These are phyloP conservation scores for Heliconius sara DNA, from an alignment of 2,888 invertebrate genomes.

Conservation along the genomic window DNA sequence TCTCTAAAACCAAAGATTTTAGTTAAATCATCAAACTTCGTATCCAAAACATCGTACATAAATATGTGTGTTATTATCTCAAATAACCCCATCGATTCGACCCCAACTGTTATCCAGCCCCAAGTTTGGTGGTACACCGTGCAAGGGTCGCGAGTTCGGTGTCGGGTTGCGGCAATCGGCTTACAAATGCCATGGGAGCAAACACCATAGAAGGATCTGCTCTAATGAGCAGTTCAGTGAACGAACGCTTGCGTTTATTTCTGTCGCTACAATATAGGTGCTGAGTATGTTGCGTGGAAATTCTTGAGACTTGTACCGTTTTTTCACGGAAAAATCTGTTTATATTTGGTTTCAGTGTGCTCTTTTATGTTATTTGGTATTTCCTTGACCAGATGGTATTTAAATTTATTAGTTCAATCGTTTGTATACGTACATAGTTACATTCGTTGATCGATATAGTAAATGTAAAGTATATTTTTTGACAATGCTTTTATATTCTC, in stretches of 20 bases:
- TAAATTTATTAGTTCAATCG: constrained; percentile 10
- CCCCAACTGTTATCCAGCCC: constrained; percentile 45
- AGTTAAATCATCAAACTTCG: not conserved
- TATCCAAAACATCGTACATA: not conserved
- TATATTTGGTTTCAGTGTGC: constrained; percentile 11
- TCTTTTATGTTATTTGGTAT: constrained; percentile 16
- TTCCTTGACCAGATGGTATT: constrained; percentile 8
- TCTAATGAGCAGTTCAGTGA: constrained; percentile 67
- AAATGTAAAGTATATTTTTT: not conserved
- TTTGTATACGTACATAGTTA: not conserved
- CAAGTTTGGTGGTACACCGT: constrained; percentile 52
- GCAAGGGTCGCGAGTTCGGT: constrained; percentile 69
- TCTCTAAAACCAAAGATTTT: not conserved
- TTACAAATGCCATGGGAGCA: constrained; percentile 73
- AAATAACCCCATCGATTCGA: constrained; percentile 34
- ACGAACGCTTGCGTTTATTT: constrained; percentile 35
- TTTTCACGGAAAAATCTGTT: constrained; percentile 6
- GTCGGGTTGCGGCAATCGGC: constrained; percentile 78
- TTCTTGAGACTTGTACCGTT: constrained; percentile 1
- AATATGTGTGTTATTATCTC: constrained; percentile 14
- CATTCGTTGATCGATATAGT: not conserved
- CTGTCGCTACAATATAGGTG: not conserved
- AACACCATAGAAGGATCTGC: constrained; percentile 64
- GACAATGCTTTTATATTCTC: not conserved
- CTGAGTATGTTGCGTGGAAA: constrained; percentile 15